Evolutionary conservation across 2,113 vertebrate genomes (phyloP), one percentile per base, ranked within the genome.

Genomic region (Calidris pygmaea): DNA sequence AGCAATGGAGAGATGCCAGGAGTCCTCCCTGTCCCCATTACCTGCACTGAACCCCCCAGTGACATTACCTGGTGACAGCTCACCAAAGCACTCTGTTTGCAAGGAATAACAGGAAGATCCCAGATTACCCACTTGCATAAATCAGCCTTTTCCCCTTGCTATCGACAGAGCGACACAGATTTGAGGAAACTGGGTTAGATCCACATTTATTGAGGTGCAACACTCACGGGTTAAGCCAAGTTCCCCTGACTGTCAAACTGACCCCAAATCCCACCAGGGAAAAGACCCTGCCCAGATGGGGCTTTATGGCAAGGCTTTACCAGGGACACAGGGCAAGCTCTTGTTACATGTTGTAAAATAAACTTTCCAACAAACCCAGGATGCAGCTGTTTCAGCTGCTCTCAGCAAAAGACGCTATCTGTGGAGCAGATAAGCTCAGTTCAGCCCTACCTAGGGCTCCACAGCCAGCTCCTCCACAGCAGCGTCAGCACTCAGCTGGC

Each of bases 301-400:
- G 37, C 41, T 86, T 92, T 52, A 21, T 43, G 60, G 52, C 56
- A 84, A 74, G 48, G 65, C 82, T 90, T 65, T 84, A 74, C n/a
- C 43, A 47, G 65, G 27, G 65, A 47, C n/a, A 45, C 1, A 1
- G 73, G 62, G 76, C 66, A 73, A 92, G 47, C 20, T 86, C 48
- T 63, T 53, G 43, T 41, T 35, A 88, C 23, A 17, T 13, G 30
- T 3, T 80, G 76, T 88, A 74, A 89, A 86, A 93, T 30, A 63
- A 88, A 90, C 73, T 67, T 74, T 66, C 78, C 72, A 70, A 34
- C 55, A 67, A 75, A 15, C 7, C 75, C 79, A 53, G 53, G 55
- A 84, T n/a, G 73, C 84, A 93, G 92, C 92, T 71, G 85, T 77
- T 90, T 74, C 87, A 93, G 85, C 93, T 85, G 91, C 85, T 79